A percentile compares a stretch with the other conserved stretches of the same genome.
Conservation (phyloP, 2,888 invertebrate species). For the Erannis defoliaria region DNA sequence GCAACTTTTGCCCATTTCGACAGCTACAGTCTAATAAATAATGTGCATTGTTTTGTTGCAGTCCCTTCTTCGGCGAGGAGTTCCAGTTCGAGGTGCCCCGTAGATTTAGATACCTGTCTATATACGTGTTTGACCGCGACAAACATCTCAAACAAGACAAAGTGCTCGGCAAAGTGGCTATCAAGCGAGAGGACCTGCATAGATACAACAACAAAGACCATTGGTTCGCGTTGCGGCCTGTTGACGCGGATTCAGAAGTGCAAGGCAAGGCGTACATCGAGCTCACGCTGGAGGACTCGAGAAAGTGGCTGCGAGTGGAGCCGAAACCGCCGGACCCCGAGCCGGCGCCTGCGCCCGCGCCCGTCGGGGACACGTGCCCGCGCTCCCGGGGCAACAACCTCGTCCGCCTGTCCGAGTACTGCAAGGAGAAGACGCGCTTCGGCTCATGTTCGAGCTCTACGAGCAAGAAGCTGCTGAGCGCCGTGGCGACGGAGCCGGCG, state of each 20-base stretch:
- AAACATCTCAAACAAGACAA: constrained; percentile 94
- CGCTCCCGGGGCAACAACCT: constrained; percentile 74
- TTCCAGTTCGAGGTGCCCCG: constrained; percentile 97
- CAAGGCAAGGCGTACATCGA: constrained; percentile 96
- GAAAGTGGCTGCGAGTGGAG: constrained; percentile 82
- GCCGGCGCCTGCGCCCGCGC: constrained; percentile 60
- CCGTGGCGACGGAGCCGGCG: constrained; percentile 76
- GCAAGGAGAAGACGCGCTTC: constrained; percentile 82
- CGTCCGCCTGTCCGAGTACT: constrained; percentile 78
- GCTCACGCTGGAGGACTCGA: constrained; percentile 89
- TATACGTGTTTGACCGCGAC: constrained; percentile 96
- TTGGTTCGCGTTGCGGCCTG: constrained; percentile 95
- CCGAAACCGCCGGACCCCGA: constrained; percentile 81
- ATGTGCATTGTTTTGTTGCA: constrained; percentile 74
- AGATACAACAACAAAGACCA: constrained; percentile 96
- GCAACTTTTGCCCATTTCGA: constrained; percentile 8
- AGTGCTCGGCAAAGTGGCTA: constrained; percentile 92
- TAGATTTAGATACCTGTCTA: constrained; percentile 94
- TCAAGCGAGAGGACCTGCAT: constrained; percentile 94
- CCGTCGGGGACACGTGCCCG: constrained; percentile 69
- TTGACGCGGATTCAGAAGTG: constrained; percentile 96
- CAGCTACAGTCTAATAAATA: not conserved
- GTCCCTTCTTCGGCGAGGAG: constrained; percentile 97
- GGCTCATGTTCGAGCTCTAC: constrained; percentile 82
- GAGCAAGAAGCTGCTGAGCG: constrained; percentile 77